Base-by-base conservation (phyloP, 2,888 invertebrate genomes). In the Drosophila barbarae region DNA sequence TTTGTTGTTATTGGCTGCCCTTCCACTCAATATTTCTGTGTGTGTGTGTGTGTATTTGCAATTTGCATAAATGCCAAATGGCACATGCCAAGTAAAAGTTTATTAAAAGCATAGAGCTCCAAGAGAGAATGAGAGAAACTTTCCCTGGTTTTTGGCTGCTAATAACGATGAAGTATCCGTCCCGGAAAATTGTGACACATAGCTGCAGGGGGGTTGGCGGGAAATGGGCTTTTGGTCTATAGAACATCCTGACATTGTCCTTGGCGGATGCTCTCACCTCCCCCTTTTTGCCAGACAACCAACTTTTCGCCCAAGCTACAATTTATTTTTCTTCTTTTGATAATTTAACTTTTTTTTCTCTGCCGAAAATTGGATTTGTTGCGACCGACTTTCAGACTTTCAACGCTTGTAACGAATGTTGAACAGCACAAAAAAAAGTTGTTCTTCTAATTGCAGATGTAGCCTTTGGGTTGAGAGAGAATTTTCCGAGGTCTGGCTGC, bases 31-130 rank as follows among this genome's bases (percentile, higher is more conserved):
- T 56, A 52, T 51, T 28, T 26, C 35, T 34, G 36, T 15, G 26
- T n/a, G 26, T 42, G 32, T 49, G 23, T 53, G 46, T 63, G 38
- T 69, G 54, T 52, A 42, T 63, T 35, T 26, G 69, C 68, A 75
- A 81, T 84, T 84, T 81, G 65, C 82, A 81, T 84, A 84, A 81
- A 77, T 63, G 52, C 64, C 72, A 71, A 75, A 67, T 72, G 78
- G 68, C 49, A 67, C 72, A 71, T 73, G 79, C 56, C 68, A 60
- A 71, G 49, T 55, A 64, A 80, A 83, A 81, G 78, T 81, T 81
- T 78, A 83, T 81, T 81, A 78, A 81, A 75, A 81, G 81, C 77
- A 38, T 57, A 21, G 32, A 21, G 32, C 30, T 8, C 3, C 18
- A 32, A 32, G 42, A 15, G 18, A 32, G n/a, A 10, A 10, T 65